A percentile compares a stretch with the other conserved stretches of the same genome.
These are phyloP conservation scores for Eueides isabella DNA, from an alignment of 1,140 invertebrate species.

Conservation along the genomic window DNA sequence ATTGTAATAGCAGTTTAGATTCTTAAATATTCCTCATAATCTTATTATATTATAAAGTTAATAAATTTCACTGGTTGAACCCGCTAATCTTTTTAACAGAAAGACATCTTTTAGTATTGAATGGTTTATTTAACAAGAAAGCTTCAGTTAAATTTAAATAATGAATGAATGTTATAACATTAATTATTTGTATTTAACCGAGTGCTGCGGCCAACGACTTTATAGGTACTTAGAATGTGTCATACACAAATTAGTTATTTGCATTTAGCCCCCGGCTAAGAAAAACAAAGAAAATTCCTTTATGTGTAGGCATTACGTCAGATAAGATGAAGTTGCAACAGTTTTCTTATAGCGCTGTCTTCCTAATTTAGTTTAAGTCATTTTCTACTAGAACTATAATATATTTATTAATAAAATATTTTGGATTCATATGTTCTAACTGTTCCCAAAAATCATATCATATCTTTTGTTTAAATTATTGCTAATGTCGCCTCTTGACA, in stretches of 20 bases:
- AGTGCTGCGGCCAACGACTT: too few relatives aligned
- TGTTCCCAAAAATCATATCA: neutral
- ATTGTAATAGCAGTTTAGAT: neutral
- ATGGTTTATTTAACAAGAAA: too few relatives aligned
- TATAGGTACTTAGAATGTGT: too few relatives aligned
- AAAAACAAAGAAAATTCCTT: neutral
- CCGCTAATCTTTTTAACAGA: too few relatives aligned
- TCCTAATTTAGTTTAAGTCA: neutral
- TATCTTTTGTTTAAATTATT: conserved; percentile 30
- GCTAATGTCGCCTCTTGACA: conserved; percentile 18
- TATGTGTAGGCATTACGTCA: neutral
- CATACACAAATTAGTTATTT: too few relatives aligned
- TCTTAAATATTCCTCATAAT: neutral
- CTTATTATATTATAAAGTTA: too few relatives aligned
- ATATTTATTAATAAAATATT: neutral
- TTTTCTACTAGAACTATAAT: neutral
- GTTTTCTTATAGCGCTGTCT: neutral
- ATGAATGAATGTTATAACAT: too few relatives aligned
- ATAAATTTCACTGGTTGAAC: too few relatives aligned
- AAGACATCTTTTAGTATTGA: too few relatives aligned
- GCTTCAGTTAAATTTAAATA: too few relatives aligned
- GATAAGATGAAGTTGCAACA: neutral
- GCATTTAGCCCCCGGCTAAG: too few relatives aligned
- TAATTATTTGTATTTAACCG: neutral
- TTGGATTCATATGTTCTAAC: neutral